These are phyloP conservation scores for Frankliniella fusca DNA, from an alignment of 2,888 invertebrate genomes.

Conservation along the genomic window DNA sequence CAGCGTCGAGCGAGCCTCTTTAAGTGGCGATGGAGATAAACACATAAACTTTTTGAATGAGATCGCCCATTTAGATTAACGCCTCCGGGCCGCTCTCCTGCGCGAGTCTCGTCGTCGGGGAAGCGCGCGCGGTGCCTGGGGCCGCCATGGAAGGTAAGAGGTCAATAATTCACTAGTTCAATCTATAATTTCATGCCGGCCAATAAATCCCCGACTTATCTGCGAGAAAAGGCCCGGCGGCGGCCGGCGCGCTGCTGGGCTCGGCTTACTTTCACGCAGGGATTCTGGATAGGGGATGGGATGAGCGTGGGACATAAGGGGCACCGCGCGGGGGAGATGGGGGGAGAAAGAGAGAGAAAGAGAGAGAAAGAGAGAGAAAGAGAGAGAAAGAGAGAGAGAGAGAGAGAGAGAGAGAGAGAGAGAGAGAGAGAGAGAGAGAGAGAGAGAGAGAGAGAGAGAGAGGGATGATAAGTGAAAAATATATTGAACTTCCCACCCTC, in stretches of 20 bases:
- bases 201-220: constrained; percentile 14
- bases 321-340: background rate
- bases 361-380: background rate
- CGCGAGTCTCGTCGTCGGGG: background rate
- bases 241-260: background rate
- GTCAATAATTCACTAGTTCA: constrained; percentile 12
- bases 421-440: background rate
- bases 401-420: background rate
- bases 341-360: background rate
- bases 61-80: constrained; percentile 7
- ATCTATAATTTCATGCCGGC: constrained; percentile 22
- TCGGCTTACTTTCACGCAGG: too few relatives aligned
- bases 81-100: background rate
- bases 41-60: background rate
- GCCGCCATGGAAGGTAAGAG: background rate
- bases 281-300: background rate
- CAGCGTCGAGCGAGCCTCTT: too few relatives aligned
- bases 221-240: background rate
- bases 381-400: background rate
- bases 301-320: background rate
- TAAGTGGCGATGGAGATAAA: background rate
- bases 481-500: background rate
- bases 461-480: constrained; percentile 21
- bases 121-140: background rate
- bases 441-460: background rate